A percentile compares a stretch with the other conserved stretches of the same genome.
phyloP scores from a whole-genome alignment of 2,888 invertebrate genomes.

The Orthonychiurus folsomi region DNA sequence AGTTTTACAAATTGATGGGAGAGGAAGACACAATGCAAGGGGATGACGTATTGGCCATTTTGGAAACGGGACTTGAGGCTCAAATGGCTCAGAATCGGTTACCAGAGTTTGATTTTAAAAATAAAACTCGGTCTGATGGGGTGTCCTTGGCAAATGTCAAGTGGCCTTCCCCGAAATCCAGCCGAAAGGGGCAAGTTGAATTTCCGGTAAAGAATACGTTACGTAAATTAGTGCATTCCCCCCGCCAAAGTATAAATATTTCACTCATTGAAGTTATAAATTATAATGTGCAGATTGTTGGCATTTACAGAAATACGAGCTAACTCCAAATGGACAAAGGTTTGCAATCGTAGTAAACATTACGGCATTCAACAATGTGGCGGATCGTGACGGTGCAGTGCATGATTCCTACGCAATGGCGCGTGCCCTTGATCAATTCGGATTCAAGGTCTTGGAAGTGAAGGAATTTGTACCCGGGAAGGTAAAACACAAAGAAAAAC shows the following conservation, averaged over 20 bases:
- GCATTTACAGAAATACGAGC: not conserved
- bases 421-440: not conserved
- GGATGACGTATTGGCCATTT: not conserved
- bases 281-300: not conserved
- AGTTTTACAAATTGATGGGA: not conserved
- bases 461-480: not conserved
- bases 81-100: not conserved
- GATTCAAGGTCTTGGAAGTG: not conserved
- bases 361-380: not conserved
- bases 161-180: not conserved
- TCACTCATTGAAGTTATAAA: too few relatives aligned
- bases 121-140: not conserved
- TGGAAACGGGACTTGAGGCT: not conserved
- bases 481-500: too few relatives aligned
- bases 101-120: not conserved
- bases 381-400: not conserved
- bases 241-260: too few relatives aligned
- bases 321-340: not conserved
- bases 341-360: not conserved
- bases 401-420: not conserved
- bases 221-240: too few relatives aligned
- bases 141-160: not conserved
- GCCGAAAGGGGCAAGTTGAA: too few relatives aligned
- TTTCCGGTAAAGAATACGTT: too few relatives aligned
- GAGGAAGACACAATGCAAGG: not conserved